Evolutionary conservation across 1,140 invertebrate genomes (phyloP).

Genomic region (Drosophila burlai): DNA sequence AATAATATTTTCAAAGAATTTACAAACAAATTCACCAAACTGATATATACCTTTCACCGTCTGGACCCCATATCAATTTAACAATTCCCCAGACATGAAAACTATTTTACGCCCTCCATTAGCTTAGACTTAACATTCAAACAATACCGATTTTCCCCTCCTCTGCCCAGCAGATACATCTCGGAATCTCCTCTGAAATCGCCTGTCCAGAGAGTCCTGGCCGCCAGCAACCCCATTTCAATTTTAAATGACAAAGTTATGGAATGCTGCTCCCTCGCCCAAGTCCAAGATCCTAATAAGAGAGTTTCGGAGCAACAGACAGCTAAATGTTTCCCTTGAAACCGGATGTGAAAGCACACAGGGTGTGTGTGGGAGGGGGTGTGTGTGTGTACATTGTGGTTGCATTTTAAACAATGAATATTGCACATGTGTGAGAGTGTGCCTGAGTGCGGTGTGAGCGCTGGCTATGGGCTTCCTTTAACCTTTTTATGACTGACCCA

Average conservation of each 20-base stretch:
- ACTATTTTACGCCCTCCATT: constrained; percentile 29
- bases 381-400: constrained; percentile 51
- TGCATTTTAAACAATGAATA: constrained; percentile 75
- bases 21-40: not conserved
- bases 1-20: not conserved
- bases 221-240: constrained; percentile 29
- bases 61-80: not conserved
- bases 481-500: constrained; percentile 74
- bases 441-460: not conserved
- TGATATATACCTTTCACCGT: not conserved
- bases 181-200: not conserved
- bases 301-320: constrained; percentile 52
- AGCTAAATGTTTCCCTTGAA: constrained; percentile 75
- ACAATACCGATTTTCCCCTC: not conserved
- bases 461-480: constrained; percentile 52
- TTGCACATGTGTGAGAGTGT: constrained; percentile 34
- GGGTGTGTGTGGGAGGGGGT: not conserved
- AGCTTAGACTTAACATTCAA: constrained; percentile 7
- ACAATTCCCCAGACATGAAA: not conserved
- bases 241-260: constrained; percentile 64
- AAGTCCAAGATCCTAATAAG: constrained; percentile 43
- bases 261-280: constrained; percentile 18
- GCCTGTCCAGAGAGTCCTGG: not conserved
- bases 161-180: not conserved
- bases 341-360: constrained; percentile 62